A percentile compares a stretch with the other conserved stretches of the same genome.
Conservation (phyloP, 2,888 invertebrate genomes). For the Schizaphis graminum region DNA sequence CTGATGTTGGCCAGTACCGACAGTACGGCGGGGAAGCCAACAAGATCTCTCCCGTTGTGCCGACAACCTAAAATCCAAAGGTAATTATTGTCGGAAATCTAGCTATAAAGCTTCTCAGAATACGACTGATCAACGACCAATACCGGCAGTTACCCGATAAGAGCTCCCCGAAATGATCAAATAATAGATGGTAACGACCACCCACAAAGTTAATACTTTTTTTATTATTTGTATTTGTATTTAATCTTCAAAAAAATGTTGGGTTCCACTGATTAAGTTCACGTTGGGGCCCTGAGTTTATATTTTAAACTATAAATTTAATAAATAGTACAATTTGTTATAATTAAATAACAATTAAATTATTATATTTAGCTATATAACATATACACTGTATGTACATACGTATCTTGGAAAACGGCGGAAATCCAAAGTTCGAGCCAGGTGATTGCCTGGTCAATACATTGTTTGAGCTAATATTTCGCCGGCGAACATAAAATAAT, state of each 20-base stretch:
- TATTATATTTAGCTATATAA: too few species aligned
- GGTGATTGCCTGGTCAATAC: not conserved
- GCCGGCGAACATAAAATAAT: not conserved
- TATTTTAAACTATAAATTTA: too few species aligned
- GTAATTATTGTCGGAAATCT: not conserved
- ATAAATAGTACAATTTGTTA: too few species aligned
- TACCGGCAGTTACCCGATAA: not conserved
- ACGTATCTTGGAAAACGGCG: not conserved
- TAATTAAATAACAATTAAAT: too few species aligned
- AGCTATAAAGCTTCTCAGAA: not conserved
- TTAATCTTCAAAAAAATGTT: too few species aligned
- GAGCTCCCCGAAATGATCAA: not conserved
- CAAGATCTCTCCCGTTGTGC: not conserved
- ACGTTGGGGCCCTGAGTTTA: too few species aligned
- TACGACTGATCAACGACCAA: not conserved
- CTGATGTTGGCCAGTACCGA: not conserved
- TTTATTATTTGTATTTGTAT: too few species aligned
- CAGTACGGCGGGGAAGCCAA: not conserved
- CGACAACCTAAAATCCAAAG: not conserved
- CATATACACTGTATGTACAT: too few species aligned
- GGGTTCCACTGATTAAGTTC: too few species aligned
- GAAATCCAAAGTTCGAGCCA: too few species aligned
- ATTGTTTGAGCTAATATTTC: not conserved
- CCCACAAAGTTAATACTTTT: not conserved
- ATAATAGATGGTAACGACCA: not conserved